These are phyloP conservation scores for Acinonyx jubatus DNA, from an alignment of 2,113 vertebrate genomes.

Conservation along the genomic window DNA sequence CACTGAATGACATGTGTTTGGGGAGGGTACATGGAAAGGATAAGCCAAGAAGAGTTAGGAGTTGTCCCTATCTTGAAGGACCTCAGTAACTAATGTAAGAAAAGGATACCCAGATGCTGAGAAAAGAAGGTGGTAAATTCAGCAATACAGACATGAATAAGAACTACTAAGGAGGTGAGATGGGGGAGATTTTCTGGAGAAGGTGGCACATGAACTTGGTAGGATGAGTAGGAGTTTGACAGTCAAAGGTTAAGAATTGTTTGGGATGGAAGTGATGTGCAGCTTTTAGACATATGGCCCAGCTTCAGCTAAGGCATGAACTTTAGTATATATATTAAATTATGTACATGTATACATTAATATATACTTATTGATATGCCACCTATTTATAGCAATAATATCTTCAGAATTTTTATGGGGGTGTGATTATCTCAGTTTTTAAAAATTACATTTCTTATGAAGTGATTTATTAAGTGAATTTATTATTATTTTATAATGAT, in stretches of 20 bases:
- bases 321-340: not conserved
- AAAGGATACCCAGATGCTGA: not conserved
- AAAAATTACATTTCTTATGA: conserved; percentile 1
- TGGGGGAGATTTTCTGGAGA: not conserved
- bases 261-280: not conserved
- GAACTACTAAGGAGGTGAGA: not conserved
- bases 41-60: not conserved
- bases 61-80: not conserved
- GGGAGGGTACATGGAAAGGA: not conserved
- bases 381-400: not conserved
- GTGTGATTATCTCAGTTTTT: not conserved
- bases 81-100: not conserved
- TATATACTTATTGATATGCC: not conserved
- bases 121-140: not conserved
- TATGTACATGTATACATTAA: not conserved
- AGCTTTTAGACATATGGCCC: not conserved
- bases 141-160: not conserved
- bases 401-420: not conserved
- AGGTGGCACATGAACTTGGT: not conserved
- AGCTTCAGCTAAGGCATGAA: not conserved
- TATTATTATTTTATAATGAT: not conserved
- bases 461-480: conserved; percentile 17
- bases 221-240: not conserved
- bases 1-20: not conserved
- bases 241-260: not conserved